A percentile compares a stretch with the other conserved stretches of the same genome.
phyloP scores from a whole-genome alignment of 2,113 vertebrate genomes.

The Mesoclemmys tuberculata region DNA sequence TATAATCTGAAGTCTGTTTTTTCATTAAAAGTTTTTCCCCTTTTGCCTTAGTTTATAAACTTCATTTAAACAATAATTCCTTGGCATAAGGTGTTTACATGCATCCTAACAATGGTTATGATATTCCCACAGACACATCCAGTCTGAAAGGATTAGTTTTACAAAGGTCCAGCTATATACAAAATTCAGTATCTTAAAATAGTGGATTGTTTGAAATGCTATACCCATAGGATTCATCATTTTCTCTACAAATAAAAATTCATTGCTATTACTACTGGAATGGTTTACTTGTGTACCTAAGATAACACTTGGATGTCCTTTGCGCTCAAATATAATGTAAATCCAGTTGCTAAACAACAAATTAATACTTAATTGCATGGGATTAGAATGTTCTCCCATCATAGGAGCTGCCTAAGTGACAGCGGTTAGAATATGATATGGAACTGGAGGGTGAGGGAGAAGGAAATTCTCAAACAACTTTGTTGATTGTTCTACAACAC shows the following conservation, averaged over 20 bases:
- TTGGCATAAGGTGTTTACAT: rapidly evolving
- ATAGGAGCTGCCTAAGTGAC: too few species aligned
- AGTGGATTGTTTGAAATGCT: not conserved
- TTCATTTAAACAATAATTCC: not conserved
- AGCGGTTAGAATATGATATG: too few species aligned
- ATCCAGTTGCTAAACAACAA: rapidly evolving
- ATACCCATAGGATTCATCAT: not conserved
- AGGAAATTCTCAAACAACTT: not conserved
- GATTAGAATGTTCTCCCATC: rapidly evolving
- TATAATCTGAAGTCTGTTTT: constrained; percentile 39
- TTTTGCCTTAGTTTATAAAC: not conserved
- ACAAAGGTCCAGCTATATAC: not conserved
- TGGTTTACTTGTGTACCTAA: rapidly evolving
- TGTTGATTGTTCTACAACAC: not conserved
- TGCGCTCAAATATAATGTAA: rapidly evolving
- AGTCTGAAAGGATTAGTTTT: not conserved
- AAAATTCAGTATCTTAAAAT: not conserved
- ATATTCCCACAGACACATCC: not conserved
- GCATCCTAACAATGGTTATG: not conserved
- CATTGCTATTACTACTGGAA: not conserved
- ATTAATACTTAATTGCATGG: not conserved
- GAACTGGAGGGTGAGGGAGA: not conserved
- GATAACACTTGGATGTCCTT: not conserved
- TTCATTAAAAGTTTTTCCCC: not conserved
- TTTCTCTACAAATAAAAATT: not conserved